A percentile compares a stretch with the other conserved stretches of the same genome.
Evolutionary conservation across 2,113 vertebrate genomes (phyloP).

Genomic region (Oreochromis spilurus): DNA sequence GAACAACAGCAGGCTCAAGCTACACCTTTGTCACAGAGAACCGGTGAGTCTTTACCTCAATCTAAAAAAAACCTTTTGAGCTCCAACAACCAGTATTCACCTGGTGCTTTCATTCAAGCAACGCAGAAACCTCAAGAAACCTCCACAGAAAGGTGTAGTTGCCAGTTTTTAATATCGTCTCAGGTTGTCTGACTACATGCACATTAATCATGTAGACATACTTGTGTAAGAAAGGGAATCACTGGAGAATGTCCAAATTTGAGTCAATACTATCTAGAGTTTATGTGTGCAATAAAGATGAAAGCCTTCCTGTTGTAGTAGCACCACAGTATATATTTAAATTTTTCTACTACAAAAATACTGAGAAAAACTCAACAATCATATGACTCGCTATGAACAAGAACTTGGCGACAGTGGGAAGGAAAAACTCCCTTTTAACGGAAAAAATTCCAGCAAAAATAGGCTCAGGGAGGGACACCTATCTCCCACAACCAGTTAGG

Average conservation of each 20-base stretch:
- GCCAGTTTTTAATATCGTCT: not conserved
- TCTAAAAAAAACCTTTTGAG: not conserved
- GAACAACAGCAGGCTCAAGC: slow-evolving; percentile 1
- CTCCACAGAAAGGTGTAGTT: not conserved
- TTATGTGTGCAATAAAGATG: not conserved
- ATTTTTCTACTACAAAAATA: not conserved
- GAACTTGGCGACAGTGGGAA: too few relatives aligned
- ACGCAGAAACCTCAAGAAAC: not conserved
- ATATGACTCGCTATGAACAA: not conserved
- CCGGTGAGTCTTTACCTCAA: not conserved
- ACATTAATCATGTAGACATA: not conserved
- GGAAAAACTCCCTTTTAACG: too few relatives aligned
- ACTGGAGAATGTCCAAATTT: not conserved
- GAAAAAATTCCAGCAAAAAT: too few relatives aligned
- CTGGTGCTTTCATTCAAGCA: not conserved
- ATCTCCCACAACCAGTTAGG: not conserved
- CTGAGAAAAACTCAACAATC: not conserved
- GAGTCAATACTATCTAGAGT: not conserved
- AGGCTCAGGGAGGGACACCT: not conserved
- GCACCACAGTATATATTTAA: not conserved
- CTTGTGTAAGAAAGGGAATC: not conserved
- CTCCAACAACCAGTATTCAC: not conserved
- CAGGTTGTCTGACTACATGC: not conserved
- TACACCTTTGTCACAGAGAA: not conserved
- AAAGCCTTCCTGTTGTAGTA: not conserved